These are phyloP conservation scores for Xiphophorus couchianus DNA, from an alignment of 2,113 vertebrate species.

Conservation along the genomic window DNA sequence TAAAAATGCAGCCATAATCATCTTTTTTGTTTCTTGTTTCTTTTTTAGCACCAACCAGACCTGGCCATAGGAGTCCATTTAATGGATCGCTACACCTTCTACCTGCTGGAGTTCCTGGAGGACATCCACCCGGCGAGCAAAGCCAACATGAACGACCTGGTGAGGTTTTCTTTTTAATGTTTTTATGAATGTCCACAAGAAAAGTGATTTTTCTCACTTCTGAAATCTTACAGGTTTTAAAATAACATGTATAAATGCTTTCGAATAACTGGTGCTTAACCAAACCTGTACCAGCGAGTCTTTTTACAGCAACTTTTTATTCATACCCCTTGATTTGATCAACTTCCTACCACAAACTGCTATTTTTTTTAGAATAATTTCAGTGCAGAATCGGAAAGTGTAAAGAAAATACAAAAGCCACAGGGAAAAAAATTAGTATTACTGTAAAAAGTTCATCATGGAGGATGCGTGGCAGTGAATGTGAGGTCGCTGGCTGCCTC, in stretches of 20 bases:
- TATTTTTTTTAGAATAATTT: too few relatives aligned
- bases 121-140: conserved; percentile 97
- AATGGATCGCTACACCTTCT: conserved; percentile 98
- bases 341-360: too few relatives aligned
- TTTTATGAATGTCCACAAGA: background rate
- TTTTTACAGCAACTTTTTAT: too few relatives aligned
- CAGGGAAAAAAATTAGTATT: background rate
- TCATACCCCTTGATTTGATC: too few relatives aligned
- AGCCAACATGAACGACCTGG: conserved; percentile 95
- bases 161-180: conserved; percentile 69
- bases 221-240: background rate
- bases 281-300: too few relatives aligned
- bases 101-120: conserved; percentile 96
- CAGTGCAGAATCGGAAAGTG: too few relatives aligned
- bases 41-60: conserved; percentile 94
- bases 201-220: background rate
- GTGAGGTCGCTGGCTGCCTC: background rate
- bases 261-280: too few relatives aligned
- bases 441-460: too few relatives aligned
- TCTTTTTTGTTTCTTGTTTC: background rate
- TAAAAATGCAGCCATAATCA: background rate
- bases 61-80: conserved; percentile 95
- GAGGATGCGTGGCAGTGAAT: too few relatives aligned
- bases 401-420: too few relatives aligned
- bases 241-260: too few relatives aligned